Evolutionary conservation across 2,113 vertebrate species (phyloP).

Genomic region (Corythaixoides concolor): DNA sequence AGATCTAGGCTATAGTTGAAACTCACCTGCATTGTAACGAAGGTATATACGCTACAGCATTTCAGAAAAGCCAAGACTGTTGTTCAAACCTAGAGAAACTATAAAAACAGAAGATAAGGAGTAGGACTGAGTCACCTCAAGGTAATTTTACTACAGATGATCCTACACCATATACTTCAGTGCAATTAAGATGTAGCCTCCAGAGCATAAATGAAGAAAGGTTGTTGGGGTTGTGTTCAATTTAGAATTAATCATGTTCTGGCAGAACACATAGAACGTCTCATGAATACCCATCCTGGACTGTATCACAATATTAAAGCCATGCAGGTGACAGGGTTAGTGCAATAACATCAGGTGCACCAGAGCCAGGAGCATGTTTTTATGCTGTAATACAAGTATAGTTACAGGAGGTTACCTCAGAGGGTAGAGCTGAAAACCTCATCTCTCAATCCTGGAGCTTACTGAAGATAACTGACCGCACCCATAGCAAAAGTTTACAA

Average conservation of each 20-base stretch:
- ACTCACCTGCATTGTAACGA: neutral
- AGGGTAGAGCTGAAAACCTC: neutral
- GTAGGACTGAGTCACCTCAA: neutral
- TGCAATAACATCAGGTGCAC: neutral
- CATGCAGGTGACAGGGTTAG: neutral
- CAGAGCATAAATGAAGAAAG: neutral
- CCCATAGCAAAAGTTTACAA: neutral
- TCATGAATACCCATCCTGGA: neutral
- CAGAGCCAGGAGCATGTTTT: neutral
- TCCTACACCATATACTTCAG: neutral
- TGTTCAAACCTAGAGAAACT: neutral
- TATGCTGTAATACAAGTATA: fast-evolving
- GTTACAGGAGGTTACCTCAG: fast-evolving
- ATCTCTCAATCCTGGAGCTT: neutral
- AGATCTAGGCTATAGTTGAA: neutral
- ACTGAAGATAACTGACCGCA: fast-evolving
- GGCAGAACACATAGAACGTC: neutral
- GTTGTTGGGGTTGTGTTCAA: neutral
- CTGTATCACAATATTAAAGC: neutral
- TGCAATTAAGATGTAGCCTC: neutral
- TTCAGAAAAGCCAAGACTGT: neutral
- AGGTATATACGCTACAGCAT: neutral
- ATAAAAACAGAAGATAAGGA: neutral
- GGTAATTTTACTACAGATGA: neutral
- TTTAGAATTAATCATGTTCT: neutral